Evolutionary conservation across 2,797 vertebrate genomes (phyloP), one percentile per base, ranked within the genome.

Genomic region (Tragelaphus eurycerus): DNA sequence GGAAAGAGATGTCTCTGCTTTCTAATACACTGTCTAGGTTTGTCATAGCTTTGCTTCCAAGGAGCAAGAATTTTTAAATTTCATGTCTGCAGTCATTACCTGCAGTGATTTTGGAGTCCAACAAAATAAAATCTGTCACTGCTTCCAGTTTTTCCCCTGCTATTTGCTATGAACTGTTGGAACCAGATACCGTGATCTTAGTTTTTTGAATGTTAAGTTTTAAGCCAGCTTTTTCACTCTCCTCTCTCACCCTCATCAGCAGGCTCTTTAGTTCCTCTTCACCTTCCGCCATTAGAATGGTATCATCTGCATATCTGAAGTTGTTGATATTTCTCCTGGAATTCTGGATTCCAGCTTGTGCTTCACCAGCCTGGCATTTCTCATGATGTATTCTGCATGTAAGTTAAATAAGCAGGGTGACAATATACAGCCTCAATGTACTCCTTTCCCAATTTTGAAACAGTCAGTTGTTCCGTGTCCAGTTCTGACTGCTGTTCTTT

Each of bases 361-460:
- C 5, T 71, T 71, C 67, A 23, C 19, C 34, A 38, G 17, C 67
- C 67, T 38, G 34, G 67, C 67, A 13, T 71, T 71, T 71, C 0
- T 0, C 67, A 38, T 71, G 19, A 71, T 71, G 34, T 23, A 23
- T 34, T 23, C 67, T 71, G 67, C 19, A 2, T 71, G 34, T 23
- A 71, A 71, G 67, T 23, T 71, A 71, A 38, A 71, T 38, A 71
- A 71, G 19, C 34, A 71, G 5, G 19, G 67, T 71, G 67, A 38
- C 67, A 38, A 71, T 71, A 23, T 23, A 71, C 10, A 38, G n/a
- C 34, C 1, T 38, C 19, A 23, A 38, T 0, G 2, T 71, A 23
- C 5, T 38, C 67, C 67, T 38, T 71, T 38, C 34, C 67, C 34
- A 12, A 71, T 71, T 71, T 71, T 23, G 34, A 71, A 71, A 23